Base-by-base conservation (phyloP, 2,888 invertebrate genomes). In the Clanis bilineata region DNA sequence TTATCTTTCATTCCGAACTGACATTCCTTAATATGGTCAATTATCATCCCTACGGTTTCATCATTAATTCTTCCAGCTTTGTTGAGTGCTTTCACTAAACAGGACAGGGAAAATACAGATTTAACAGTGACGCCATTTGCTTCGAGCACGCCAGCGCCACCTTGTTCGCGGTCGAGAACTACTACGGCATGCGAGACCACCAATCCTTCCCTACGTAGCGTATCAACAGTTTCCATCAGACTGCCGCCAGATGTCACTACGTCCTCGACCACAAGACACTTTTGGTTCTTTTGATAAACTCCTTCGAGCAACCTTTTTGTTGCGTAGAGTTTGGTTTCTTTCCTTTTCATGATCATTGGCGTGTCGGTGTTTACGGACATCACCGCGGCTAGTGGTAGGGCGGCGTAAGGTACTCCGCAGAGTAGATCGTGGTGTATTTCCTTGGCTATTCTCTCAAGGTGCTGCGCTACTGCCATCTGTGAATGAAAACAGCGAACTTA, bases 321-420 rank as follows among this genome's bases (percentile, higher is more conserved):
- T 0, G 98, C 99, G 83, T 99, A 98, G 5, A 94, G 93, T 89
- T 99, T 99, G 0, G 96, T 95, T 93, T 99, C 99, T 81, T 99
- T 98, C 59, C 99, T 92, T 61, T 97, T 94, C 82, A 98, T 96
- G 58, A 98, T 92, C 98, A 98, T 98, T 0, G 98, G 97, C 4
- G 84, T 90, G 69, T 94, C 88, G 1, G 95, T 93, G 73, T 95
- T 94, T 56, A 95, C 91, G 0, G 97, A 96, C 71, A 97, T 94
- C 60, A 97, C 94, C 0, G 98, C 96, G 0, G 99, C 97, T 60
- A 99, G 94, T 0, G 99, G 98, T 12, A 99, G 89, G 1, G 99
- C 99, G 7, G 99, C 98, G 79, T 99, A 99, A 0, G 99, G 99
- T 0, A 99, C 98, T 12, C 98, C 99, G 83, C 99, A 99, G n/a